Conservation (phyloP, 2,797 vertebrate species). For the Calcarius lapponicus region DNA sequence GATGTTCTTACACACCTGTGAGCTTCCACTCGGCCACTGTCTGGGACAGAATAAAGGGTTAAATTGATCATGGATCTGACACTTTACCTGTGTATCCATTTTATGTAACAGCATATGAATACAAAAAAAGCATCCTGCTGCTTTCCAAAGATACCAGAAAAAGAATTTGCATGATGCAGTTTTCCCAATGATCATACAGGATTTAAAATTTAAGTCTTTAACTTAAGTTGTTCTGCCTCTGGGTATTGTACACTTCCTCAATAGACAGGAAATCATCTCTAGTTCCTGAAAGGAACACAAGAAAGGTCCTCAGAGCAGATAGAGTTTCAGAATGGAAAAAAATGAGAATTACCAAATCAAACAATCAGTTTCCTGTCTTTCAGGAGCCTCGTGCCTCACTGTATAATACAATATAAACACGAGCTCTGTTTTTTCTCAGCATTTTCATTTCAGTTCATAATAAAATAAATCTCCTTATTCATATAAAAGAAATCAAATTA, state of each 20-base stretch:
- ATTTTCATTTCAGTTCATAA: neutral
- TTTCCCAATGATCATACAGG: neutral
- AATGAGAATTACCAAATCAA: neutral
- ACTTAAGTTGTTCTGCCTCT: neutral
- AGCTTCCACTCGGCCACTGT: neutral
- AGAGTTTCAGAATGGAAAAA: constrained; percentile 16
- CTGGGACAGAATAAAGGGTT: neutral
- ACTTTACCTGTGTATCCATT: neutral
- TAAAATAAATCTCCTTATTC: neutral
- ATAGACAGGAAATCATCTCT: neutral
- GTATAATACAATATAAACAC: neutral
- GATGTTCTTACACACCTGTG: neutral
- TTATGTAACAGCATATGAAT: neutral
- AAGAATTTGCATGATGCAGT: neutral
- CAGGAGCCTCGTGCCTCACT: neutral
- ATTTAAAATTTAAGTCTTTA: neutral
- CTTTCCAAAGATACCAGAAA: neutral
- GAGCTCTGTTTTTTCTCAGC: neutral
- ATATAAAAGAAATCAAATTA: neutral
- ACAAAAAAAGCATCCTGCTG: neutral
- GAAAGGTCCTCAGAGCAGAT: neutral
- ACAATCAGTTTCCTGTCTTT: constrained; percentile 23
- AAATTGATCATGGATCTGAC: neutral
- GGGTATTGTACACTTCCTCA: neutral
- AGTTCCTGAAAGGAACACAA: neutral